Evolutionary conservation across 2,113 vertebrate species (phyloP).

Genomic region (Cisticola juncidis): DNA sequence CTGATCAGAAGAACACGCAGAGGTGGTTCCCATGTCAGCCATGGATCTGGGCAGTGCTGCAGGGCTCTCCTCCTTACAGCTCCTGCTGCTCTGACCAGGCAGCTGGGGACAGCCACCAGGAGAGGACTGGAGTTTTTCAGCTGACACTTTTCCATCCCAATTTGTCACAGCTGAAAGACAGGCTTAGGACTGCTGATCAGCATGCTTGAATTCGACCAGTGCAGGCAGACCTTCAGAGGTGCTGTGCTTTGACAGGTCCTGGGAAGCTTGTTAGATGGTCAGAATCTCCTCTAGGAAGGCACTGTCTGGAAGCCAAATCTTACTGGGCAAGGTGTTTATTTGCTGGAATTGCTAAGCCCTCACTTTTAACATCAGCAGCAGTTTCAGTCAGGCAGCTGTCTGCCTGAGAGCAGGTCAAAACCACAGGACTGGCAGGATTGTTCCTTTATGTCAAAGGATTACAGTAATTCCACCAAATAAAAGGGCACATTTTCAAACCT

Average conservation of each 20-base stretch:
- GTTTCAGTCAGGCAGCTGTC: background rate
- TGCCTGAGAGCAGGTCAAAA: background rate
- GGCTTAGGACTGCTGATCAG: background rate
- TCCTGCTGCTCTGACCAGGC: background rate
- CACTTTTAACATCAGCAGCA: background rate
- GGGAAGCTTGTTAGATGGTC: background rate
- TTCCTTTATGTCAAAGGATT: background rate
- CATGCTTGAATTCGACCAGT: background rate
- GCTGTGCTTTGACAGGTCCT: fast-evolving
- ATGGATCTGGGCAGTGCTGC: fast-evolving
- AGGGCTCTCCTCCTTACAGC: background rate
- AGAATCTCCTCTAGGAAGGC: background rate
- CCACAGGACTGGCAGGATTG: background rate
- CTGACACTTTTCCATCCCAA: background rate
- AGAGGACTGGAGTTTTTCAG: background rate
- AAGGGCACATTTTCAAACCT: background rate
- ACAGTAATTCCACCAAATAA: background rate
- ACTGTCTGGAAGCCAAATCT: background rate
- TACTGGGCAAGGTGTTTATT: background rate
- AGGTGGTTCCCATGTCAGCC: background rate
- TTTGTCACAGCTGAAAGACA: background rate
- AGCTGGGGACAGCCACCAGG: background rate
- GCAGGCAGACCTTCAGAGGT: background rate
- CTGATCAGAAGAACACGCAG: background rate
- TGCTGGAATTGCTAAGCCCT: background rate